Percentiles rank a stretch among this genome's conserved stretches.
Conservation (phyloP, 2,113 vertebrate species). For the Chaetorhynchus papuensis region DNA sequence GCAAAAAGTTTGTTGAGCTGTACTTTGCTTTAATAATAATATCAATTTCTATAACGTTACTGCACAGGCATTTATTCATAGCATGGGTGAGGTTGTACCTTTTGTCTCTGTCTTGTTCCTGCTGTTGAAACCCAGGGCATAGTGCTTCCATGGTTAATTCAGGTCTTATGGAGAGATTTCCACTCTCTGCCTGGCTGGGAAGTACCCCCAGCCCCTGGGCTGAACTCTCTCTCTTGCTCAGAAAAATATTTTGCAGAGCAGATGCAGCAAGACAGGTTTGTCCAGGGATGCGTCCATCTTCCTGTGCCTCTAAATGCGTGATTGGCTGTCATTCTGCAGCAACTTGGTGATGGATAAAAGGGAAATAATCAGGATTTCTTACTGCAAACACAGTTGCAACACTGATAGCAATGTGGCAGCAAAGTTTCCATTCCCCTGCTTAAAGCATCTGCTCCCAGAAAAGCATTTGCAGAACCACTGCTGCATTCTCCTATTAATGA, state of each 20-base stretch:
- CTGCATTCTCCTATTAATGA: neutral
- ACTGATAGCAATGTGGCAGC: neutral
- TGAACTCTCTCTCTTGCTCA: neutral
- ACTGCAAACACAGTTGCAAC: neutral
- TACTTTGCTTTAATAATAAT: neutral
- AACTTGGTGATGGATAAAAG: neutral
- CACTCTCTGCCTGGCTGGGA: neutral
- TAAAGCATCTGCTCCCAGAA: neutral
- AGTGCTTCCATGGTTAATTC: neutral
- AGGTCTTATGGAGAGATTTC: neutral
- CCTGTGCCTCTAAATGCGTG: neutral
- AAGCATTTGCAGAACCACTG: neutral
- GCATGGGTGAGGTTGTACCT: neutral
- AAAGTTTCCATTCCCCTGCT: neutral
- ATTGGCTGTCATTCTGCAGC: neutral
- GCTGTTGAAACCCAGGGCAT: neutral
- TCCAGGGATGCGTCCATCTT: neutral
- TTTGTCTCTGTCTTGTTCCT: neutral
- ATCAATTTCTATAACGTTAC: neutral
- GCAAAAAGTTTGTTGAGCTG: accelerated
- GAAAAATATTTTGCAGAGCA: neutral
- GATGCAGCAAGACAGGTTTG: neutral
- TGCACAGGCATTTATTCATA: neutral
- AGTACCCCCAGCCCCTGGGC: neutral
- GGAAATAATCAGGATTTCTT: neutral